phyloP scores from a whole-genome alignment of 1,140 invertebrate species.

The Lepidotrigona ventralis region DNA sequence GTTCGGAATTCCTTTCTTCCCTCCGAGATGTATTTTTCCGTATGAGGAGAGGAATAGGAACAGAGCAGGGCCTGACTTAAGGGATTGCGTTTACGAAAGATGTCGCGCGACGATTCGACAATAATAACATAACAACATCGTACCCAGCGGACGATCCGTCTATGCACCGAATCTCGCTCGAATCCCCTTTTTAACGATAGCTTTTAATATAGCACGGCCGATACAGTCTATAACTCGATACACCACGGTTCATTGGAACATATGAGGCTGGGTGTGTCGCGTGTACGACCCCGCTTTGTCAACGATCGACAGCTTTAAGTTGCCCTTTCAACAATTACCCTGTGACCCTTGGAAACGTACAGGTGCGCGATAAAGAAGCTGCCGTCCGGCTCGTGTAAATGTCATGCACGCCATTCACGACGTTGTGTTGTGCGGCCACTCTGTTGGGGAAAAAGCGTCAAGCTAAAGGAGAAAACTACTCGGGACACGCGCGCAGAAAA shows the following conservation, averaged over 20 bases:
- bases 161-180: conserved; percentile 16
- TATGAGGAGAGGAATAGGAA: background rate
- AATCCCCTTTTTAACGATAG: conserved; percentile 17
- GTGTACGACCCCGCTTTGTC: background rate
- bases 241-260: conserved; percentile 18
- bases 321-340: conserved; percentile 30
- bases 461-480: background rate
- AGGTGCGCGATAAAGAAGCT: background rate
- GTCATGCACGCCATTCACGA: background rate
- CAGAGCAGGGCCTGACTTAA: background rate
- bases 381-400: background rate
- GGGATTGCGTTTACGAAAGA: background rate
- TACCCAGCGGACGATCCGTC: background rate
- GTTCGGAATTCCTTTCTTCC: background rate
- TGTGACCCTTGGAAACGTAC: background rate
- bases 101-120: background rate
- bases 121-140: background rate
- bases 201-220: background rate
- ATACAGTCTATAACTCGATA: background rate
- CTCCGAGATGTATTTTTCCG: no score
- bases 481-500: background rate
- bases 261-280: background rate
- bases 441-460: background rate
- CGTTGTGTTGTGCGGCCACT: background rate
- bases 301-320: background rate